These are phyloP conservation scores for Heteractis magnifica DNA, from an alignment of 92 coral and sea anemone species.

Conservation along the genomic window DNA sequence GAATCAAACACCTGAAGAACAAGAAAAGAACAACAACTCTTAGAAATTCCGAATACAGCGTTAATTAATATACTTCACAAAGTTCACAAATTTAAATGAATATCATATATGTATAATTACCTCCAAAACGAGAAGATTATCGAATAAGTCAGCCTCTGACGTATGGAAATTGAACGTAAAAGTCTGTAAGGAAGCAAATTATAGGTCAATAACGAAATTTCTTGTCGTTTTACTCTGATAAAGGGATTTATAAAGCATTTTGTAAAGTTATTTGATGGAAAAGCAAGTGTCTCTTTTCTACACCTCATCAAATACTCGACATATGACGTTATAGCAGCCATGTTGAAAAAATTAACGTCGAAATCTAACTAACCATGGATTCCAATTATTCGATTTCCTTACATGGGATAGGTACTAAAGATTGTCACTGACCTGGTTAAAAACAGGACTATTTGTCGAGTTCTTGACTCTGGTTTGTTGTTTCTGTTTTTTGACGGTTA, in stretches of 20 bases:
- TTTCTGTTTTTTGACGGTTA: conserved; percentile 70
- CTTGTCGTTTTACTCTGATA: neutral
- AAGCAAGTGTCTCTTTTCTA: no score
- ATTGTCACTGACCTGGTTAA: conserved; percentile 64
- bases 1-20: conserved; percentile 64
- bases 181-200: conserved; percentile 49
- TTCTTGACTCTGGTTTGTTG: conserved; percentile 69
- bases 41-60: neutral
- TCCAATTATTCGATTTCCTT: no score
- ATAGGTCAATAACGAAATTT: neutral
- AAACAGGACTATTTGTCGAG: conserved; percentile 88
- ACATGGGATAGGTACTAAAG: neutral
- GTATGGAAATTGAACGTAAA: conserved; percentile 85
- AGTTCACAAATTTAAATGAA: no score
- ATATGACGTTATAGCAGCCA: no score
- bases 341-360: no score
- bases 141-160: conserved; percentile 94
- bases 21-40: neutral
- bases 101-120: conserved; percentile 15
- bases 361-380: no score
- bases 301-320: no score
- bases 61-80: no score
- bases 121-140: conserved; percentile 80
- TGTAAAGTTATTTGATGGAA: no score
- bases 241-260: neutral